Conservation (phyloP, 2,888 invertebrate genomes). For the Sminthurides aquaticus region DNA sequence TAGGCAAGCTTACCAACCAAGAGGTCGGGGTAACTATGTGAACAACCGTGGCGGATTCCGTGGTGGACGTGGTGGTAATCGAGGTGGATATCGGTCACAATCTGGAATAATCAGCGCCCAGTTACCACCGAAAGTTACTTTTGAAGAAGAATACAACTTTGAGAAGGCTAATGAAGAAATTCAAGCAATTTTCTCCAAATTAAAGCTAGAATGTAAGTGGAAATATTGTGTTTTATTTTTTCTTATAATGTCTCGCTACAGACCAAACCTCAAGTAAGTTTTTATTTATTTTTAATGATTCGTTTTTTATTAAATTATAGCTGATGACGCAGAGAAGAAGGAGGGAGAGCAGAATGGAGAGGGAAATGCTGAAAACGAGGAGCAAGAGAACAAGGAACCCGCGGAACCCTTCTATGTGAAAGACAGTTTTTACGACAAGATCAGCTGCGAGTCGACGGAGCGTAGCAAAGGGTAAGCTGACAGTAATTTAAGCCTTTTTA, state of each 20-base stretch:
- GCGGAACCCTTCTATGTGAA: slow-evolving; percentile 79
- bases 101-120: slow-evolving; percentile 33
- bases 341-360: slow-evolving; percentile 21
- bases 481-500: neutral
- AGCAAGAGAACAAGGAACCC: slow-evolving; percentile 62
- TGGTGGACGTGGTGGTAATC: slow-evolving; percentile 27
- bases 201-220: slow-evolving; percentile 55
- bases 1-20: slow-evolving; percentile 34
- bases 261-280: neutral
- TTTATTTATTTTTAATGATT: too few relatives aligned
- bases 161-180: slow-evolving; percentile 96
- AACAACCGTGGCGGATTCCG: slow-evolving; percentile 29
- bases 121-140: slow-evolving; percentile 47
- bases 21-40: slow-evolving; percentile 34
- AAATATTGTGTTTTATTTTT: too few relatives aligned
- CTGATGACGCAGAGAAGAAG: slow-evolving; percentile 15
- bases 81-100: slow-evolving; percentile 29
- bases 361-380: slow-evolving; percentile 45
- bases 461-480: slow-evolving; percentile 59
- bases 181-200: slow-evolving; percentile 70
- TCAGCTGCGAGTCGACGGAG: slow-evolving; percentile 95
- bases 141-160: slow-evolving; percentile 96
- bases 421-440: slow-evolving; percentile 96
- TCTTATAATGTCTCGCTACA: too few relatives aligned
- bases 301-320: neutral